A percentile compares a stretch with the other conserved stretches of the same genome.
phyloP scores from a whole-genome alignment of 2,113 vertebrate genomes.

The Phainopepla nitens region DNA sequence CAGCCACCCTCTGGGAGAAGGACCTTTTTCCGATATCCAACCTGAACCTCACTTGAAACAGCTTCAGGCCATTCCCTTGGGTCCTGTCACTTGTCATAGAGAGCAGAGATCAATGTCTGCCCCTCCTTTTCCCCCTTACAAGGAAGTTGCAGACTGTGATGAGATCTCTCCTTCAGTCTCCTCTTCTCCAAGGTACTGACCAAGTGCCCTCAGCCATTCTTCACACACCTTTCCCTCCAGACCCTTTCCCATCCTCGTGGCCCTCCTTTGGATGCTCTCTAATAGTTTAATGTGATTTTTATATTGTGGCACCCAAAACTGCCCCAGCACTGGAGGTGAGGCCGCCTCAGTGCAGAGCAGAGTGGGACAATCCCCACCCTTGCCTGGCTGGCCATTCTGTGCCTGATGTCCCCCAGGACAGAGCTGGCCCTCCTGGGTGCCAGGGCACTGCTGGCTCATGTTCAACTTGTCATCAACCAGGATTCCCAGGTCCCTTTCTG shows the following conservation, averaged over 20 bases:
- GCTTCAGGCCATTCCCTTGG: background rate
- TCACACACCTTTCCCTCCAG: background rate
- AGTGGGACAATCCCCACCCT: background rate
- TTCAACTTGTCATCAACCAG: rapidly evolving
- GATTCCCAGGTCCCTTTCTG: background rate
- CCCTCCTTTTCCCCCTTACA: rapidly evolving
- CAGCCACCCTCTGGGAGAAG: rapidly evolving
- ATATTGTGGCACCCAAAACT: background rate
- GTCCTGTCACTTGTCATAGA: background rate
- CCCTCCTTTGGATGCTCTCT: background rate
- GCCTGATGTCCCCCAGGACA: background rate
- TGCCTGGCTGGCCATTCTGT: rapidly evolving
- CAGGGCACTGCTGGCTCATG: background rate
- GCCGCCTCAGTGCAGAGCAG: rapidly evolving
- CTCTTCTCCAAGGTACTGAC: background rate
- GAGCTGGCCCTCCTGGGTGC: background rate
- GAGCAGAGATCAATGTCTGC: background rate
- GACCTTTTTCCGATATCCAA: background rate
- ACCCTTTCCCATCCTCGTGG: rapidly evolving
- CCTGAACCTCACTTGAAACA: background rate
- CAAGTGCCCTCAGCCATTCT: background rate
- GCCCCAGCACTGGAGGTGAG: rapidly evolving
- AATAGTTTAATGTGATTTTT: background rate
- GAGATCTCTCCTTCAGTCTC: background rate
- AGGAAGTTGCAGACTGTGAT: background rate